Evolutionary conservation across 2,797 vertebrate species (phyloP).

Genomic region (Sebastes kiyomatsui): DNA sequence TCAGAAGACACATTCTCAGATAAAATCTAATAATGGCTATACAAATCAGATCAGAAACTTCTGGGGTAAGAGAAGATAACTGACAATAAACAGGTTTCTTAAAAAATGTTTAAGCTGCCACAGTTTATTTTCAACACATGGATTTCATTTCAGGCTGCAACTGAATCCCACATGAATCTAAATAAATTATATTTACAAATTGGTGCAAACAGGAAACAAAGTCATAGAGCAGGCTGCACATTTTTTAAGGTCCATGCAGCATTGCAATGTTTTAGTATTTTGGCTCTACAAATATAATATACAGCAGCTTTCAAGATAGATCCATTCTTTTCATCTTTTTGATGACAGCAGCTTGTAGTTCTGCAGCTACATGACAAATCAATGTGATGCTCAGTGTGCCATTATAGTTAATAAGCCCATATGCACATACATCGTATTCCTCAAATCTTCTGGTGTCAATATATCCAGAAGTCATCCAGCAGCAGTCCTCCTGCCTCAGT

Average conservation of each 20-base stretch:
- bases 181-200: slow-evolving; percentile 20
- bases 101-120: not conserved
- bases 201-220: slow-evolving; percentile 79
- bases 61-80: not conserved
- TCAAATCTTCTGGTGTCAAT: not conserved
- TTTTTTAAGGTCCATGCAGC: not conserved
- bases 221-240: slow-evolving; percentile 3
- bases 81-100: not conserved
- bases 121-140: not conserved
- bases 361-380: not conserved
- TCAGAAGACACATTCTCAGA: not conserved
- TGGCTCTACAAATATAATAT: not conserved
- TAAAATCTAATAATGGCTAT: not conserved
- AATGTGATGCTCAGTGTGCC: not conserved
- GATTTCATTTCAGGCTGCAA: not conserved
- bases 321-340: not conserved
- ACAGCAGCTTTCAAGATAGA: not conserved
- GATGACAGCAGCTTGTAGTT: not conserved
- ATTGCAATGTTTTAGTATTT: not conserved
- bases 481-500: not conserved
- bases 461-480: not conserved
- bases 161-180: not conserved
- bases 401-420: not conserved
- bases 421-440: not conserved
- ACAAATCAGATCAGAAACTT: not conserved